phyloP scores from a whole-genome alignment of 2,888 invertebrate genomes.

The Agonopterix heracliana region DNA sequence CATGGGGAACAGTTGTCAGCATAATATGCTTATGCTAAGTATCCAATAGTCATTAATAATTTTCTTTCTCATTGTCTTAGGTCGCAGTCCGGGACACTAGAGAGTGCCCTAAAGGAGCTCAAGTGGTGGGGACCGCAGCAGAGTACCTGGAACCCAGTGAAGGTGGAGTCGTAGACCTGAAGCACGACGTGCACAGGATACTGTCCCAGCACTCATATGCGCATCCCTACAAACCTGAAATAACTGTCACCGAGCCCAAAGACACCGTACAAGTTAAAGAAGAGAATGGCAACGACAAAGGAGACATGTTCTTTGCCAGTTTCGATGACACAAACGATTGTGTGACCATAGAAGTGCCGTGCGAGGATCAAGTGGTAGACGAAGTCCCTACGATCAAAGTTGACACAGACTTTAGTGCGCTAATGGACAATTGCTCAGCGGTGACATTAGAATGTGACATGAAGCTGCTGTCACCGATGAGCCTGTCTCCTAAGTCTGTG shows the following conservation, averaged over 20 bases:
- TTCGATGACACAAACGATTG: conserved; percentile 84
- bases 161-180: conserved; percentile 70
- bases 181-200: conserved; percentile 66
- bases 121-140: conserved; percentile 93
- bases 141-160: conserved; percentile 88
- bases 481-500: conserved; percentile 47
- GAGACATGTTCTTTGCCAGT: conserved; percentile 82
- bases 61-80: conserved; percentile 31
- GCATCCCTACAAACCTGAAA: conserved; percentile 58
- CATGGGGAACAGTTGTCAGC: too few relatives aligned
- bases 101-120: conserved; percentile 71
- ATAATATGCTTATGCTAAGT: too few relatives aligned
- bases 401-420: conserved; percentile 43
- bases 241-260: conserved; percentile 20
- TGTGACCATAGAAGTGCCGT: conserved; percentile 82
- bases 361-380: conserved; percentile 70
- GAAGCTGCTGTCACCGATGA: conserved; percentile 66
- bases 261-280: conserved; percentile 41
- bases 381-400: conserved; percentile 38
- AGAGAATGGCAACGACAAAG: conserved; percentile 55
- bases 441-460: conserved; percentile 55
- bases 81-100: conserved; percentile 52
- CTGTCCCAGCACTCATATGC: conserved; percentile 70
- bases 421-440: conserved; percentile 40
- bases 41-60: background rate